phyloP scores from a whole-genome alignment of 2,888 invertebrate genomes.

The Ferrisia virgata region DNA sequence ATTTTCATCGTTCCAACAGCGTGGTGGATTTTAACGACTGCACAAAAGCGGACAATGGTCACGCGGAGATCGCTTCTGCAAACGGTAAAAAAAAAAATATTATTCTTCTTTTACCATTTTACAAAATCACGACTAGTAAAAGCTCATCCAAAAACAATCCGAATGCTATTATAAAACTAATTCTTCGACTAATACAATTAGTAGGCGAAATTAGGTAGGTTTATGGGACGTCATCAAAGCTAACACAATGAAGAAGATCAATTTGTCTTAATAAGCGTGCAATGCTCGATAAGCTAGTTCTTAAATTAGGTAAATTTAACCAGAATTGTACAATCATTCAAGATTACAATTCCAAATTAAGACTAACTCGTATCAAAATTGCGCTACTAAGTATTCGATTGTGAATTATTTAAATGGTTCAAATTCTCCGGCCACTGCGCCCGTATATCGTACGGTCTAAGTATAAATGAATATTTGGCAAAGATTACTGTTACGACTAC shows the following conservation, averaged over 20 bases:
- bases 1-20: slow-evolving; percentile 52
- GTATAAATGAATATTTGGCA: slow-evolving; percentile 13
- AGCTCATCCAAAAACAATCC: not conserved
- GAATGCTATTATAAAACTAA: no score
- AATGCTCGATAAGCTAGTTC: not conserved
- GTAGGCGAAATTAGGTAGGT: no score
- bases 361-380: not conserved
- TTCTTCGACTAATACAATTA: no score
- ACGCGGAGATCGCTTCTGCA: slow-evolving; percentile 13
- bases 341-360: not conserved
- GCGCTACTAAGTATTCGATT: slow-evolving; percentile 4
- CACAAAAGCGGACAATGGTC: slow-evolving; percentile 34
- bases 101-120: not conserved
- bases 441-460: not conserved
- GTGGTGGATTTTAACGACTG: slow-evolving; percentile 42
- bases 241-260: not conserved
- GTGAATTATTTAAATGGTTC: not conserved
- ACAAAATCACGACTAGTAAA: not conserved
- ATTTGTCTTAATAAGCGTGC: not conserved
- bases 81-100: slow-evolving; percentile 21
- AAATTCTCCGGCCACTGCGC: not conserved
- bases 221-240: no score
- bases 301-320: slow-evolving; percentile 1
- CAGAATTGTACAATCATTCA: not conserved
- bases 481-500: not conserved